Evolutionary conservation across 23 tunicate genomes (phyloP), one percentile per base, ranked within the genome.

Genomic region (Ascidia mentula): DNA sequence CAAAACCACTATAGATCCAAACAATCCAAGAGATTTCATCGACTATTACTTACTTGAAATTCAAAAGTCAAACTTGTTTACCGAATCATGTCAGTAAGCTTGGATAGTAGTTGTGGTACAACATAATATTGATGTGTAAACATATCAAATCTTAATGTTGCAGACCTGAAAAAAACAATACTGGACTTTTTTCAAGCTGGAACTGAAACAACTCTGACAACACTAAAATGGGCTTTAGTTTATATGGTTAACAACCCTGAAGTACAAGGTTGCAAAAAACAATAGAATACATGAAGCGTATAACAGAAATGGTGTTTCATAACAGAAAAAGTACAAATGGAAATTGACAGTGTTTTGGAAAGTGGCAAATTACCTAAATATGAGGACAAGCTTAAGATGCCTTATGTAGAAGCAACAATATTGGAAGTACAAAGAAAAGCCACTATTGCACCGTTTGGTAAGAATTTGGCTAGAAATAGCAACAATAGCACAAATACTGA

Each of bases 361-460:
- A 0, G 22, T 17, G 22, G 46, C 20, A 0, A 32, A 45, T 32
- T 26, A n/a, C 0, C 73, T 0, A 45, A 45, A 18, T 77, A 45
- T 32, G 81, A 77, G 18, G 79, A 77, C 32, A 45, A 73, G 20
- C 0, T 0, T 32, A 45, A n/a, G 34, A 77, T 77, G 81, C 81
- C 81, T 15, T 77, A 77, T 46, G 22, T 32, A 15, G 73, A 28
- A 77, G 81, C 81, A 46, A 77, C 81, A 0, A 46, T 77, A 18
- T 34, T 45, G 18, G 81, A 77, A 46, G 81, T 77, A 26, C 81
- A 77, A 77, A 77, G 81, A 46, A 15, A 24, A 15, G 72, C 81
- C 15, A n/a, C 81, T 18, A 77, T 46, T 0, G 73, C 73, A 0
- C 81, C 81, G 0, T 42, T 46, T 26, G 73, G 72, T 46, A 45